phyloP scores from a whole-genome alignment of 2,888 invertebrate species.

The Philhelius pedissequus region DNA sequence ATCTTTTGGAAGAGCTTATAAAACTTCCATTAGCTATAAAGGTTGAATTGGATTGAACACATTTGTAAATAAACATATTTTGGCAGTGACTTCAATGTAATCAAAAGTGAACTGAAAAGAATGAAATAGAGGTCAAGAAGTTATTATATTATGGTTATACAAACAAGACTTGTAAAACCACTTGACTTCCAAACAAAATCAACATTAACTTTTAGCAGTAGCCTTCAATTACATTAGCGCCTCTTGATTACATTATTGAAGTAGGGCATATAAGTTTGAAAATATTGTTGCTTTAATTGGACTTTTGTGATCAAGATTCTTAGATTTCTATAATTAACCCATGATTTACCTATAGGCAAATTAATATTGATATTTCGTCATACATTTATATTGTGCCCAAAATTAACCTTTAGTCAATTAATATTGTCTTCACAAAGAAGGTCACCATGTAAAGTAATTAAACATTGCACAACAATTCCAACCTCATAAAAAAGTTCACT shows the following conservation, averaged over 20 bases:
- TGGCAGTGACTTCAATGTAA: neutral
- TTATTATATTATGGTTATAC: neutral
- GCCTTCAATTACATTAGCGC: neutral
- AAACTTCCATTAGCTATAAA: too few relatives aligned
- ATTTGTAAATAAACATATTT: too few relatives aligned
- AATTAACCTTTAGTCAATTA: neutral
- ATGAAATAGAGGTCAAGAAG: neutral
- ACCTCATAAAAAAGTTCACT: neutral
- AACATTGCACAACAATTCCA: neutral
- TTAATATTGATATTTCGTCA: neutral
- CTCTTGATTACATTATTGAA: neutral
- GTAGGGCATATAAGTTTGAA: neutral
- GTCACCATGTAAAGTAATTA: neutral
- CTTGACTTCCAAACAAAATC: neutral
- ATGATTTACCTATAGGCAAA: neutral
- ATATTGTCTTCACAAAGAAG: neutral
- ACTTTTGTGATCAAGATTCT: neutral
- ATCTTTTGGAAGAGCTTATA: too few relatives aligned
- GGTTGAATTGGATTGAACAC: too few relatives aligned
- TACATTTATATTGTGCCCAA: neutral
- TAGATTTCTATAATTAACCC: neutral
- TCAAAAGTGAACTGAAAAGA: neutral
- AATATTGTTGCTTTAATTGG: neutral
- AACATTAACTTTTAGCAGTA: neutral
- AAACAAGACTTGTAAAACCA: neutral